These are phyloP conservation scores for Pentalonia nigronervosa DNA, from an alignment of 1,140 invertebrate species.

Conservation along the genomic window DNA sequence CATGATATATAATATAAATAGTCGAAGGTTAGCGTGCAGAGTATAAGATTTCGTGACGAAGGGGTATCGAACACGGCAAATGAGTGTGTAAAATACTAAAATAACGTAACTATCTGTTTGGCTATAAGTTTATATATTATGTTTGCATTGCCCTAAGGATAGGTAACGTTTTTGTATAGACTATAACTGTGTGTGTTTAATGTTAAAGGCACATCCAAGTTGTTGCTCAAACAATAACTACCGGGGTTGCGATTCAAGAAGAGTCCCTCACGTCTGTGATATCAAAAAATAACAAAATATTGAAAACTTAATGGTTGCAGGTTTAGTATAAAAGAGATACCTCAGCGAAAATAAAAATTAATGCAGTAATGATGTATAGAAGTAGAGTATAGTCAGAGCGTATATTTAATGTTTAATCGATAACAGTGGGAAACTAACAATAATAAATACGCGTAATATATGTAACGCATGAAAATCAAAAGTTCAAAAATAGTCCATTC, in stretches of 20 bases:
- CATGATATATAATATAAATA: not conserved
- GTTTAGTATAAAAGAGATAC: not conserved
- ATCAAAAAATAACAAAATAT: not conserved
- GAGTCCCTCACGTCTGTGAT: not conserved
- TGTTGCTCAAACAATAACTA: not conserved
- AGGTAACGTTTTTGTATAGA: not conserved
- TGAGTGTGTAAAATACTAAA: not conserved
- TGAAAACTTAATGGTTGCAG: not conserved
- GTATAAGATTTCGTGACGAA: not conserved
- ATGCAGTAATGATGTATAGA: not conserved
- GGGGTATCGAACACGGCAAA: not conserved
- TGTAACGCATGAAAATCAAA: not conserved
- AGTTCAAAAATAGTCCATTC: slow-evolving; percentile 23
- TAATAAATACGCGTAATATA: not conserved
- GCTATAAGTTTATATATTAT: not conserved
- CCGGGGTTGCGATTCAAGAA: not conserved
- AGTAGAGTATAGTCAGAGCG: not conserved
- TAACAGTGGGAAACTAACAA: not conserved
- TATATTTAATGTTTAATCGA: not conserved
- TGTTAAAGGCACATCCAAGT: slow-evolving; percentile 6
- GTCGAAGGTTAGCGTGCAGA: not conserved
- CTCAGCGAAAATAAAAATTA: not conserved
- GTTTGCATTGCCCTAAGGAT: not conserved
- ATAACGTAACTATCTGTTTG: not conserved
- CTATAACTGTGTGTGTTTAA: not conserved